phyloP scores from a whole-genome alignment of 1,140 invertebrate species.

The Sycophaga agraensis region DNA sequence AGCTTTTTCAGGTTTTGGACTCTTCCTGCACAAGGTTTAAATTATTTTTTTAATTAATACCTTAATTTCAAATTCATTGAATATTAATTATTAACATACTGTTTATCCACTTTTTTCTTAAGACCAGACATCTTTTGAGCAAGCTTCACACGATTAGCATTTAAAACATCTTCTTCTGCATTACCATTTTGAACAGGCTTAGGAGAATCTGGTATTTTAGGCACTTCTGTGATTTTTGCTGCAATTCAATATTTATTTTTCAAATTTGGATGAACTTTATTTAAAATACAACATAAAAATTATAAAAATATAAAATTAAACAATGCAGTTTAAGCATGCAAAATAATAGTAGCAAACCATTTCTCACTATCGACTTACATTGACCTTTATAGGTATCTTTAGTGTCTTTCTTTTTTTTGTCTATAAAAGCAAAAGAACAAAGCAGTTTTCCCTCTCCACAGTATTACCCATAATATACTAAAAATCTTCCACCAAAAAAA shows the following conservation, averaged over 20 bases:
- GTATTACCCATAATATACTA: neutral
- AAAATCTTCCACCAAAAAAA: neutral
- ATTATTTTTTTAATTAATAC: too few species aligned
- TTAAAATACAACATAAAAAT: neutral
- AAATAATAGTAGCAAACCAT: slow-evolving; percentile 5
- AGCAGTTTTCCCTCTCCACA: slow-evolving; percentile 18
- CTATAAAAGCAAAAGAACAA: slow-evolving; percentile 37
- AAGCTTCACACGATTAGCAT: slow-evolving; percentile 71
- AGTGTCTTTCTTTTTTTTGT: slow-evolving; percentile 46
- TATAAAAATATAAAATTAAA: slow-evolving; percentile 17
- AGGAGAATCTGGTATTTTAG: slow-evolving; percentile 48
- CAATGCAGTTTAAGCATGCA: slow-evolving; percentile 44
- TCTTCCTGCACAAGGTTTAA: slow-evolving; percentile 61
- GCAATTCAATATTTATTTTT: slow-evolving; percentile 20
- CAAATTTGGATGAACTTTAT: neutral
- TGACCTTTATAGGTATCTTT: slow-evolving; percentile 37
- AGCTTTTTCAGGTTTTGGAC: slow-evolving; percentile 70
- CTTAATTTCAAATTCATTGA: too few species aligned
- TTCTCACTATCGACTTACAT: slow-evolving; percentile 38
- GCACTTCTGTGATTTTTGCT: slow-evolving; percentile 64
- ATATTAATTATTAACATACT: slow-evolving; percentile 48
- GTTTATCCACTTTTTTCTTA: slow-evolving; percentile 61
- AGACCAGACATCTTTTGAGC: slow-evolving; percentile 67
- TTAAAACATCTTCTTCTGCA: slow-evolving; percentile 64
- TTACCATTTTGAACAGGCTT: slow-evolving; percentile 53